These are phyloP conservation scores for Himalopsyche japonica DNA, from an alignment of 2,888 invertebrate genomes.

Conservation along the genomic window DNA sequence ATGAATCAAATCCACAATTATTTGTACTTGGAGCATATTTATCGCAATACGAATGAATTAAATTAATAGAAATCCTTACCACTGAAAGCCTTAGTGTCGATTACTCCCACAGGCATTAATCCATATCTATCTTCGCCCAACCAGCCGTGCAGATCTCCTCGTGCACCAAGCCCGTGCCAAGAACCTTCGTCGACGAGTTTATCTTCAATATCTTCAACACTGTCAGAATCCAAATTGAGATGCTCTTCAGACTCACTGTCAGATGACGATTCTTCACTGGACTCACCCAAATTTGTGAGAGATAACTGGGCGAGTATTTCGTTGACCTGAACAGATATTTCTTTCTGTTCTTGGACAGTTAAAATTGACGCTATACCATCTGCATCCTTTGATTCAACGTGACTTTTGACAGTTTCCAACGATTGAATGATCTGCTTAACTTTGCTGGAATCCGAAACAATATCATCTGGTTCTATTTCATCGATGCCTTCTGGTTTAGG, in stretches of 20 bases:
- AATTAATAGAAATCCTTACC: too few relatives aligned
- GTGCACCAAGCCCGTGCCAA: conserved; percentile 63
- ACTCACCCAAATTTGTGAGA: conserved; percentile 26
- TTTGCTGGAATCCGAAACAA: conserved; percentile 35
- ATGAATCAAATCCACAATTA: too few relatives aligned
- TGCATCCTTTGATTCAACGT: conserved; percentile 37
- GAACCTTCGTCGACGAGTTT: conserved; percentile 61
- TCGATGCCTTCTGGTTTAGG: conserved; percentile 26
- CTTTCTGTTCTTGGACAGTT: conserved; percentile 31
- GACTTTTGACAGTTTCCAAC: conserved; percentile 38
- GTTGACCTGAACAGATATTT: conserved; percentile 39
- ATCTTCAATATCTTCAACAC: conserved; percentile 48
- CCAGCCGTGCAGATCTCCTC: conserved; percentile 61
- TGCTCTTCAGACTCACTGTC: conserved; percentile 38
- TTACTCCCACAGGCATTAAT: conserved; percentile 56
- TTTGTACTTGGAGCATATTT: too few relatives aligned
- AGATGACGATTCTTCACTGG: conserved; percentile 23
- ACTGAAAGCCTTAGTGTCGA: conserved; percentile 60
- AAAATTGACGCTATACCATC: conserved; percentile 36
- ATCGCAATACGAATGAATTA: too few relatives aligned
- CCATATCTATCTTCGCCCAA: conserved; percentile 46
- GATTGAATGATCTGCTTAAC: conserved; percentile 37
- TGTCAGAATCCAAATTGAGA: conserved; percentile 36
- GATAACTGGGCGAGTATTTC: conserved; percentile 34
- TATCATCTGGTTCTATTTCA: conserved; percentile 38